Base-by-base conservation (phyloP, 2,888 invertebrate species). In the Hanleya hanleyi region DNA sequence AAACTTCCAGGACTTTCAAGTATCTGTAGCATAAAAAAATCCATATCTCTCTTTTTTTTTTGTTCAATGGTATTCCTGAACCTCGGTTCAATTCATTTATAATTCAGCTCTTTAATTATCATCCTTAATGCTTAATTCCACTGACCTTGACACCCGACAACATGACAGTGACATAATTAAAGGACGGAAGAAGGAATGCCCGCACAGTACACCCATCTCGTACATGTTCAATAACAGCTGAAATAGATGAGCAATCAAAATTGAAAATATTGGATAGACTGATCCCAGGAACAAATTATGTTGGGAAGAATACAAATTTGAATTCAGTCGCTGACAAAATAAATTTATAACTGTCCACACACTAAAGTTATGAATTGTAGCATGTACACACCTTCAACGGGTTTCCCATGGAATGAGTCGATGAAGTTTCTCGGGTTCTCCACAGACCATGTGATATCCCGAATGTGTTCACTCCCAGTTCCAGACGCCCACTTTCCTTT, bases 161-260 rank as follows among this genome's bases (percentile, higher is more conserved):
- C 95, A 98, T 97, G 74, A 99, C 91, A 0, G 97, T 99, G 73
- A 99, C 94, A 87, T 97, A 95, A 83, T 96, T 94, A 91, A 94
- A 97, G 74, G 95, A 96, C 0, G 98, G 98, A 71, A 98, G 91
- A 15, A 99, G 92, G 86, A 98, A 96, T 2, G 96, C 95, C 79
- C 98, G 93, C 18, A 98, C 94, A 0, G 99, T 99, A 38, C 97
- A 97, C 0, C 99, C 99, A 91, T 99, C 99, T 71, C 98, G 94
- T 0, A 99, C 98, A 92, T 98, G 97, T 90, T 99, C 99, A 83
- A 99, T 95, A 72, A 99, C 94, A 62, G 98, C 98, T 91, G 83
- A 33, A 84, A 84, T 41, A 26, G 57, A 68, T 7, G n/a, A n/a
- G n/a, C n/a, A n/a, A n/a, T n/a, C n/a, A n/a, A n/a, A 47, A n/a